Evolutionary conservation across 1,140 invertebrate genomes (phyloP), one percentile per base, ranked within the genome.

Genomic region (Zaprionus gabonicus): DNA sequence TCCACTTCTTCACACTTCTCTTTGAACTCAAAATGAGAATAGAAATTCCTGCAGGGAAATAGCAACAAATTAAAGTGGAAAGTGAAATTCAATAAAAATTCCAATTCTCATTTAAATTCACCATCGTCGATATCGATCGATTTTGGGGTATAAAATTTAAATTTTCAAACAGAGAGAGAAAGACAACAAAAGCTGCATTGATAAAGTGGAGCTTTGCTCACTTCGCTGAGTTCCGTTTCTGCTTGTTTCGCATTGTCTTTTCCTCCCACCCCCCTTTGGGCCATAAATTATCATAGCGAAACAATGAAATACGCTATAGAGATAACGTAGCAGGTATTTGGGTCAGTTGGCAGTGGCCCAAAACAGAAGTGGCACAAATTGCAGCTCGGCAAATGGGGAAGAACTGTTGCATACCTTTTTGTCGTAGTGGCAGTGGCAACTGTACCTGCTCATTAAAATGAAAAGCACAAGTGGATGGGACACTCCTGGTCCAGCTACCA

Each of bases 321-420:
- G 68, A 38, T 66, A 66, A 51, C 2, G 41, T 46, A 55, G 57
- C 78, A 88, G 85, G 81, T 88, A 88, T 88, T 79, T 87, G 78
- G 84, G 84, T 88, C 84, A 88, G 56, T 74, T 87, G 66, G 46
- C 17, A 49, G 46, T 49, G 17, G 17, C 44, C 44, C 80, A 83
- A 88, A 87, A 72, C 78, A 87, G 78, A 78, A 87, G 80, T 88
- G 84, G 49, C 84, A 71, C 70, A 87, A 87, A 87, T 83, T 86
- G 44, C 68, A 66, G 51, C 46, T 49, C 2, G 59, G 27, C 28
- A 41, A 41, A 72, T 46, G 44, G 12, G 9, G 13, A 46, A 65
- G 23, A 75, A 78, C 58, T 86, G 70, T 86, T 77, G 80, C 82
- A 76, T 75, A 66, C 36, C 59, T 70, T 55, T 31, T 10, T 41